These are phyloP conservation scores for Rhynchomys soricoides DNA, from an alignment of 2,113 vertebrate species.

Conservation along the genomic window DNA sequence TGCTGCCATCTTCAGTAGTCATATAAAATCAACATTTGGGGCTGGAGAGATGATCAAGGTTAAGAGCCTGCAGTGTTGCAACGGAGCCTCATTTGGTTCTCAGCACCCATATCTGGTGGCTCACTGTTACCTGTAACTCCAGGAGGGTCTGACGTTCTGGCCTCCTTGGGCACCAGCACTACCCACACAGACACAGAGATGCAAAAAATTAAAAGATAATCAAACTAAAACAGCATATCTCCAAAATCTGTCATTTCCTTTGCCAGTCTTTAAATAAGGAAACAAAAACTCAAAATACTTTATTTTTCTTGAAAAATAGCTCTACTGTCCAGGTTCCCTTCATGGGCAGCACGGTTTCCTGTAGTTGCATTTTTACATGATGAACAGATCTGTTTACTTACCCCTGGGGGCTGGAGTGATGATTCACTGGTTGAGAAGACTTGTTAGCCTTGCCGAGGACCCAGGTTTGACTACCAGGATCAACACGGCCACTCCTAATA, in stretches of 20 bases:
- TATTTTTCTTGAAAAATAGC: constrained; percentile 24
- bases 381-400: constrained; percentile 22
- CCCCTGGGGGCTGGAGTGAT: background rate
- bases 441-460: background rate
- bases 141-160: background rate
- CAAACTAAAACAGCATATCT: background rate
- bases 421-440: background rate
- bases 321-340: too few relatives aligned
- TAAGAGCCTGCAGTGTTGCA: background rate
- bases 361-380: background rate
- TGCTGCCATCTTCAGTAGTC: background rate
- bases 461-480: background rate
- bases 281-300: background rate
- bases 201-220: background rate
- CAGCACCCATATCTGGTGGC: background rate
- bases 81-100: background rate
- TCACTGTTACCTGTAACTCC: background rate
- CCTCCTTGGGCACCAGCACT: background rate
- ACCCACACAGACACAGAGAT: background rate
- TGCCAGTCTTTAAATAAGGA: background rate
- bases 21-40: background rate
- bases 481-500: background rate
- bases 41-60: background rate
- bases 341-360: background rate
- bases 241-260: background rate